A percentile compares a stretch with the other conserved stretches of the same genome.
These are phyloP conservation scores for Prolemur simus DNA, from an alignment of 2,113 vertebrate genomes.

Conservation along the genomic window DNA sequence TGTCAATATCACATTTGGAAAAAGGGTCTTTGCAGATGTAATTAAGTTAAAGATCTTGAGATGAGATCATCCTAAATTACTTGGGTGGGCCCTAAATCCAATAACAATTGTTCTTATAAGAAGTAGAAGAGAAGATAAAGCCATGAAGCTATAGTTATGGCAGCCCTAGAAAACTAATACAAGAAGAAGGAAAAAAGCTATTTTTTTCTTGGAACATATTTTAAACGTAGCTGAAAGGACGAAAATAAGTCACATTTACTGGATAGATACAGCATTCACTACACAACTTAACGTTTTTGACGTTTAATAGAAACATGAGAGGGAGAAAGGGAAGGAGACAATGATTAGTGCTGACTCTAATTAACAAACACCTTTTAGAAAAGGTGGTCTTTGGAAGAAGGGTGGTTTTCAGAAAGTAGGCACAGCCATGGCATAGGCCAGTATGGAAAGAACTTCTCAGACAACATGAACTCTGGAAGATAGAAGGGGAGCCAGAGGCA, in stretches of 20 bases:
- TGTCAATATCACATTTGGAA: background rate
- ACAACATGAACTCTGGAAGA: background rate
- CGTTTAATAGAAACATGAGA: background rate
- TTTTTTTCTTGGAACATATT: background rate
- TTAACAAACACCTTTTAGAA: background rate
- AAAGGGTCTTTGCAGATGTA: background rate
- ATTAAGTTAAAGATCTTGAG: background rate
- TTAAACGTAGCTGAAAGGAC: background rate
- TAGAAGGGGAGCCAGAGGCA: too few relatives aligned
- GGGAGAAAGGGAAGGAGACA: accelerated
- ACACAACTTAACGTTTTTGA: background rate
- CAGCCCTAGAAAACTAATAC: background rate
- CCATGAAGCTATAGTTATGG: background rate
- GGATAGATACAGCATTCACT: background rate
- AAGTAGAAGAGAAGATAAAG: background rate
- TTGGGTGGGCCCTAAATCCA: background rate
- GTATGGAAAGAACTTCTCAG: background rate
- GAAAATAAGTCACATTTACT: background rate
- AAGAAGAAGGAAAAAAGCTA: background rate
- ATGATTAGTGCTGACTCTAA: background rate
- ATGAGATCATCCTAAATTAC: background rate
- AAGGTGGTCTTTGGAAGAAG: background rate
- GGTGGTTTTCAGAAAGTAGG: background rate
- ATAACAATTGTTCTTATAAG: background rate
- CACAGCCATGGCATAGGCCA: background rate